Evolutionary conservation across 2,888 invertebrate species (phyloP).

Genomic region (Mystacides longicornis): DNA sequence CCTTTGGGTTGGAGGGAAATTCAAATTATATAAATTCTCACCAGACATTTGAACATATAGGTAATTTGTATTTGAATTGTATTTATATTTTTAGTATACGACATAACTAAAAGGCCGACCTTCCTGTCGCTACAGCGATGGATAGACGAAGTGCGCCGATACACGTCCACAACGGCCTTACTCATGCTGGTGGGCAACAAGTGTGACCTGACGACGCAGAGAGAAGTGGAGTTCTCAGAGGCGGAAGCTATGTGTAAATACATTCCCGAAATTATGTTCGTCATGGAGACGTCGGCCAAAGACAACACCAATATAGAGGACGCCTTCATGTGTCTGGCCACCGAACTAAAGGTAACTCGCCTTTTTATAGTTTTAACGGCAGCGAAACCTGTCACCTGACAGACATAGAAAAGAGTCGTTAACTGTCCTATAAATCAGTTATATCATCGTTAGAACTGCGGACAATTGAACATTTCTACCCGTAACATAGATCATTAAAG

Average conservation of each 20-base stretch:
- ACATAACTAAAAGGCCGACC: slow-evolving; percentile 87
- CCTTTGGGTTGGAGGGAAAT: too few relatives aligned
- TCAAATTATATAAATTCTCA: too few relatives aligned
- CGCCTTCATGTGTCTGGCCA: slow-evolving; percentile 77
- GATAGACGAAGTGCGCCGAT: slow-evolving; percentile 93
- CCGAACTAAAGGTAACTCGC: slow-evolving; percentile 67
- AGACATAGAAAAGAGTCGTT: too few relatives aligned
- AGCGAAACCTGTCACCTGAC: too few relatives aligned
- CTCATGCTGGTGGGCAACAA: slow-evolving; percentile 90
- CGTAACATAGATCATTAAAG: too few relatives aligned
- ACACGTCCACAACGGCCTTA: slow-evolving; percentile 87
- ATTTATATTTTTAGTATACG: slow-evolving; percentile 61
- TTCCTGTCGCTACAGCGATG: slow-evolving; percentile 89
- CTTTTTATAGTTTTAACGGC: too few relatives aligned
- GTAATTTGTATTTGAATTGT: neutral
- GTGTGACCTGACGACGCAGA: slow-evolving; percentile 71
- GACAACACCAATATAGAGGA: slow-evolving; percentile 87
- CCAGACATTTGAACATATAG: too few relatives aligned
- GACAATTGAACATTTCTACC: too few relatives aligned
- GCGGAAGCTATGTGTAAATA: slow-evolving; percentile 81
- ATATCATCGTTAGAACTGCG: too few relatives aligned
- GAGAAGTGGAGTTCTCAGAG: slow-evolving; percentile 81
- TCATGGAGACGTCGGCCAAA: slow-evolving; percentile 85
- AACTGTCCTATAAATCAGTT: too few relatives aligned
- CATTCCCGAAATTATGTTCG: slow-evolving; percentile 78